Base-by-base conservation (phyloP, 2,113 vertebrate species). In the Arothron firmamentum region DNA sequence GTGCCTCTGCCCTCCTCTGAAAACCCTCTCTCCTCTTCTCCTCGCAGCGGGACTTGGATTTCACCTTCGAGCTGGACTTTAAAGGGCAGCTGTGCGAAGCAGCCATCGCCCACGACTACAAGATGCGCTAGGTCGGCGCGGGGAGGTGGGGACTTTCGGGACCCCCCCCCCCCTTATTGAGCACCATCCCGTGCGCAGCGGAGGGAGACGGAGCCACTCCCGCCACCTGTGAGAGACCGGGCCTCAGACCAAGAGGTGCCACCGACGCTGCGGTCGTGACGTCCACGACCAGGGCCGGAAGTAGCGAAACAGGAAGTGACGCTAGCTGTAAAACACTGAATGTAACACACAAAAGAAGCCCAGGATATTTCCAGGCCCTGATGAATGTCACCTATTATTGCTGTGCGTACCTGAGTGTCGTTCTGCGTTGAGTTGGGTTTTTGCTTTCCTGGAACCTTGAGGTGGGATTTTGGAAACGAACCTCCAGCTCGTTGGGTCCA, bases 81-180 rank as follows among this genome's bases (percentile, higher is more conserved):
- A 97, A 97, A 89, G 97, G 97, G 67, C 97, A 99, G 89, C 92
- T 98, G 48, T 96, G 95, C 62, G 97, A 98, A 89, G 93, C 93
- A 21, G 95, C 95, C 49, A 92, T 98, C 79, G 91, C 92, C 80
- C 96, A 98, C 48, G 95, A 98, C 91, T 99, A 98, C 89, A 98
- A 95, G 88, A 99, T 99, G 97, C 95, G 94, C 65, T 99, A 96
- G 69, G 47, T 49, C 50, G 52, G 38, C 73, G 4, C 1, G 7
- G 45, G 17, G 47, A 9, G 47, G 47, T 43, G 59, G 50, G 66
- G 70, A 63, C 21, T 9, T 21, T 49, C 83, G 81, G 21, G 55
- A 43, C 34, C 34, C 6, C 25, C 25, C 25, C 25, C 25, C 3
- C 31, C 34, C 20, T 59, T 42, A 0, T 43, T 38, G 69, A 74